A percentile compares a stretch with the other conserved stretches of the same genome.
These are phyloP conservation scores for Argynnis bischoffii DNA, from an alignment of 2,888 invertebrate species.

Conservation along the genomic window DNA sequence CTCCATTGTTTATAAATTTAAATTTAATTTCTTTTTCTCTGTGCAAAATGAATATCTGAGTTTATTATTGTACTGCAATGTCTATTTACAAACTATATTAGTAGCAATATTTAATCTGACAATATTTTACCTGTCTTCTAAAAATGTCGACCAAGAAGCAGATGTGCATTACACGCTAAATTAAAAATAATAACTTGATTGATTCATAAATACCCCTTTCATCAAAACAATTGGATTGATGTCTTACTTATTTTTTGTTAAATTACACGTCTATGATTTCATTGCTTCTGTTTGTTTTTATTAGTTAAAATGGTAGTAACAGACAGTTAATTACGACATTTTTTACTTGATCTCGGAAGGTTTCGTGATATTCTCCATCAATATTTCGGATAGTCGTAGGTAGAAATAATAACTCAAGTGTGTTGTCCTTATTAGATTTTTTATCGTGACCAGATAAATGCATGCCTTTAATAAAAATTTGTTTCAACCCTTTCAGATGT, in stretches of 20 bases:
- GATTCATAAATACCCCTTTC: slow-evolving; percentile 65
- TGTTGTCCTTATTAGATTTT: slow-evolving; percentile 55
- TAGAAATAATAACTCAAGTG: slow-evolving; percentile 60
- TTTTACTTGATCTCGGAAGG: slow-evolving; percentile 43
- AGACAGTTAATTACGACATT: slow-evolving; percentile 27
- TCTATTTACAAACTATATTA: background rate
- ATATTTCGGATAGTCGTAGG: slow-evolving; percentile 53
- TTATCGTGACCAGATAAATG: slow-evolving; percentile 61
- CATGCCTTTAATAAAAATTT: slow-evolving; percentile 66
- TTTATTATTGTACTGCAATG: background rate
- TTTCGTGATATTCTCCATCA: slow-evolving; percentile 67
- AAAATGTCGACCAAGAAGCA: slow-evolving; percentile 46
- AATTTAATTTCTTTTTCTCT: slow-evolving; percentile 34
- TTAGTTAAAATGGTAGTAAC: slow-evolving; percentile 20
- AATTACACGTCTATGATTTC: slow-evolving; percentile 64
- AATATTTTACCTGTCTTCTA: slow-evolving; percentile 33
- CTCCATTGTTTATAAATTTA: slow-evolving; percentile 51
- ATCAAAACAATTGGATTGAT: slow-evolving; percentile 69
- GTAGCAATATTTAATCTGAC: slow-evolving; percentile 1
- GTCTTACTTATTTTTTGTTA: slow-evolving; percentile 64
- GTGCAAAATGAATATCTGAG: slow-evolving; percentile 1
- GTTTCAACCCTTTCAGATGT: slow-evolving; percentile 66
- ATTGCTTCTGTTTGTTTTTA: slow-evolving; percentile 38
- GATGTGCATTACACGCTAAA: slow-evolving; percentile 60
- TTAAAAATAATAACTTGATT: slow-evolving; percentile 75